Evolutionary conservation across 2,888 invertebrate species (phyloP).

Genomic region (Stictocephala bisonia): DNA sequence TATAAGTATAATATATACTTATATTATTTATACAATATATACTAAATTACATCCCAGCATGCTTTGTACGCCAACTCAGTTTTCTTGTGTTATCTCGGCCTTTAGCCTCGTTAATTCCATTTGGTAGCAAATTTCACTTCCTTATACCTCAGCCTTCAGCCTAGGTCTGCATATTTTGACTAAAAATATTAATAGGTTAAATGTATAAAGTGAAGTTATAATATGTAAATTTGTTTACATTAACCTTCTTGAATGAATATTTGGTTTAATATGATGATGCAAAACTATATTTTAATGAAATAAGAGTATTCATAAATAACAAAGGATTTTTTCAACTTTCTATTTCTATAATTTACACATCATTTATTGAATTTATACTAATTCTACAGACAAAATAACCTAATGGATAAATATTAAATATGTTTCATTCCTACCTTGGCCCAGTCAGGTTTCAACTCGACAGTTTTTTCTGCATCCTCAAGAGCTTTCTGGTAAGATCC

Average conservation of each 20-base stretch:
- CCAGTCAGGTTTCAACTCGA: conserved; percentile 86
- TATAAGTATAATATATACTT: too few species aligned
- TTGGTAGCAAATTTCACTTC: too few species aligned
- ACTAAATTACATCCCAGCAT: not conserved
- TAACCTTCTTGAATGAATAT: too few species aligned
- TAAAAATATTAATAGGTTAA: too few species aligned
- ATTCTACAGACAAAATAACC: not conserved
- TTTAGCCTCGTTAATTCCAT: too few species aligned
- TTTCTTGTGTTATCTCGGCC: too few species aligned
- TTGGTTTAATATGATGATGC: not conserved
- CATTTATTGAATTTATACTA: not conserved
- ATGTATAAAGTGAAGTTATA: too few species aligned
- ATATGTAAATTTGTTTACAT: too few species aligned
- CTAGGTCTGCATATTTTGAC: too few species aligned
- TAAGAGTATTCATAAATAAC: not conserved
- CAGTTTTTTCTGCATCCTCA: conserved; percentile 86
- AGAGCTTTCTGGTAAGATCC: conserved; percentile 80
- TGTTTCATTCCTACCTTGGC: conserved; percentile 71
- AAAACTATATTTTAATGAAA: not conserved
- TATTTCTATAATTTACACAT: not conserved
- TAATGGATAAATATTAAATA: not conserved
- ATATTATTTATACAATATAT: not conserved
- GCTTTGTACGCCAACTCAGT: too few species aligned
- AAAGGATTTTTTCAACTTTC: too few species aligned
- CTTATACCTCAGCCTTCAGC: too few species aligned